These are phyloP conservation scores for Siniperca undulata DNA, from an alignment of 2,797 vertebrate genomes.

Conservation along the genomic window DNA sequence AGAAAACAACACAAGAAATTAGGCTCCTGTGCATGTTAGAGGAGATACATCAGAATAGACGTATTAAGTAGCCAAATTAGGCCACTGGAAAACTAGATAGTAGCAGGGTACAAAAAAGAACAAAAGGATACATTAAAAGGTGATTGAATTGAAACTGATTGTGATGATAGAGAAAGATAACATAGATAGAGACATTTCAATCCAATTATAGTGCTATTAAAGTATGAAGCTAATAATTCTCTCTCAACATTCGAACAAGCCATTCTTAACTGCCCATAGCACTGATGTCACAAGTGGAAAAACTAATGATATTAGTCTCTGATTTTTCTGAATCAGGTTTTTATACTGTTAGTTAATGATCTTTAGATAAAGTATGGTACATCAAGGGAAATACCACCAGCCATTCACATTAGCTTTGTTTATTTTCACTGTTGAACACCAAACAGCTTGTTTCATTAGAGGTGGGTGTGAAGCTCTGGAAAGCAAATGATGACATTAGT, in stretches of 20 bases:
- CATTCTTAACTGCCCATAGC: no score
- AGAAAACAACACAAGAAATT: conserved; percentile 5
- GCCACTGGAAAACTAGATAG: not conserved
- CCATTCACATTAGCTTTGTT: not conserved
- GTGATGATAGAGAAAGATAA: not conserved
- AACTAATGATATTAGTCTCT: not conserved
- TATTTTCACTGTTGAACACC: not conserved
- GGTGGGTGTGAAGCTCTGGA: not conserved
- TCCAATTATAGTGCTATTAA: no score
- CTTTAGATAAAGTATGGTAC: not conserved
- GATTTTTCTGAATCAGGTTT: not conserved
- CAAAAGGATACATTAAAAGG: not conserved
- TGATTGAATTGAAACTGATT: not conserved
- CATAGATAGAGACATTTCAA: no score
- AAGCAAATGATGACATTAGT: not conserved
- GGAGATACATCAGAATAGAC: not conserved
- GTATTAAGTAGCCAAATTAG: not conserved
- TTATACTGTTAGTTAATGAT: not conserved
- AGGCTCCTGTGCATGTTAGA: not conserved
- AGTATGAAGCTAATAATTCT: not conserved
- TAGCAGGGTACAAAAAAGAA: not conserved
- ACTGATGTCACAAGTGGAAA: not conserved
- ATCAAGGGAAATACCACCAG: no score
- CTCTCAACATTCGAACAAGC: not conserved
- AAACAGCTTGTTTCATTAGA: not conserved